Base-by-base conservation (phyloP, 2,113 vertebrate genomes). In the Alectura lathami region DNA sequence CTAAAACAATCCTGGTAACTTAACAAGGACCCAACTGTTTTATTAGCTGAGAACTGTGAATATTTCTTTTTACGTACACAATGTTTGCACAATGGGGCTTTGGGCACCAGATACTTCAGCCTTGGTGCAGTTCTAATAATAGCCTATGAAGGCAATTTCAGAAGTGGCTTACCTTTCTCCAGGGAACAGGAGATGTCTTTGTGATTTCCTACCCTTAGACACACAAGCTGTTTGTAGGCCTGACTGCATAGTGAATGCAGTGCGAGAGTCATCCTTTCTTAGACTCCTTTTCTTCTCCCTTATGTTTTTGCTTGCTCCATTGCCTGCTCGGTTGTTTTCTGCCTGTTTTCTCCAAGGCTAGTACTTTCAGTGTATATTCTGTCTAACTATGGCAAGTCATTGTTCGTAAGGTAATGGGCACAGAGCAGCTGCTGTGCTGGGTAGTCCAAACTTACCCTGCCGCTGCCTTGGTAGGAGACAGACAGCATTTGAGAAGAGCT, bases 291-390 rank as follows among this genome's bases (percentile, higher is more conserved):
- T 10, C 7, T 24, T 4, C 11, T 68, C 13, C 42, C 34, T 51
- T 43, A 20, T 29, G 24, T 73, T 95, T n/a, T n/a, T n/a, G n/a
- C n/a, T n/a, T n/a, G n/a, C 62, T 82, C 40, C 54, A 89, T 89
- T 94, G 42, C 36, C 66, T 30, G 38, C 26, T 77, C 1, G 1
- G 22, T 57, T 4, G 2, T 42, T 85, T 82, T 89, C 64, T 85
- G 36, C 48, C 50, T 50, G 15, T 86, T 81, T 64, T 69, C 45
- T 93, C 47, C 21, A 42, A 47, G 17, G 48, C 40, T 66, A 18
- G 15, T 24, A 30, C 59, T 51, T 83, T 83, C n/a, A 3, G n/a
- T 30, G 53, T 47, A 26, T 9, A 6, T 18, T n/a, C 50, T 80
- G 23, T 43, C 30, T 32, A 16, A 27, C 68, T 14, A 7, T 27